phyloP scores from a whole-genome alignment of 1,140 invertebrate genomes.

The Hydropsyche tenuis region DNA sequence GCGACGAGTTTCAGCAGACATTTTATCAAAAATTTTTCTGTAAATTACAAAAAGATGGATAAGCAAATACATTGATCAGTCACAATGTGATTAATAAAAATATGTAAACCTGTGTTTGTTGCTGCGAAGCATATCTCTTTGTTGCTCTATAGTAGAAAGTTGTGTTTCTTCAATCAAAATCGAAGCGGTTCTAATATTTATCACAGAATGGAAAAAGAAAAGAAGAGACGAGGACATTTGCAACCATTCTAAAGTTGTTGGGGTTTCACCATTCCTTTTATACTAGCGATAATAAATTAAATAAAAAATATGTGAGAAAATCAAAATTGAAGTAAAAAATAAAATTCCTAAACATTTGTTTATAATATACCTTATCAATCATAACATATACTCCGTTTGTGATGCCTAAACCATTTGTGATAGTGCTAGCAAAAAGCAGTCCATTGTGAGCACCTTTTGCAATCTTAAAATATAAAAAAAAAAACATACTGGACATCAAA shows the following conservation, averaged over 20 bases:
- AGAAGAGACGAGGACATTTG: constrained; percentile 55
- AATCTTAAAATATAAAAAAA: background rate
- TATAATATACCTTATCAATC: background rate
- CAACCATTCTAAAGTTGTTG: constrained; percentile 49
- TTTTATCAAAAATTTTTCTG: constrained; percentile 48
- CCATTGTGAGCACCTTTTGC: background rate
- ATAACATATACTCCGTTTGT: constrained; percentile 28
- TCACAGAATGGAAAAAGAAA: constrained; percentile 56
- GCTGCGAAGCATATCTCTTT: constrained; percentile 41
- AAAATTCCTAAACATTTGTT: too few species aligned
- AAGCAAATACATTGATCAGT: background rate
- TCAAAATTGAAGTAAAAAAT: too few species aligned
- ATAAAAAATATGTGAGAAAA: too few species aligned
- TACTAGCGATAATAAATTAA: constrained; percentile 36
- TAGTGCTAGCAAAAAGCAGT: background rate
- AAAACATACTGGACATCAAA: too few species aligned
- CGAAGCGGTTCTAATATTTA: constrained; percentile 53
- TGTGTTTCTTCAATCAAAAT: constrained; percentile 55
- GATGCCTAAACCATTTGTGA: constrained; percentile 37
- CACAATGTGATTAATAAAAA: constrained; percentile 9
- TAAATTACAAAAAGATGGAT: background rate
- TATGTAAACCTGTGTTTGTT: constrained; percentile 44
- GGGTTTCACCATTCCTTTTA: constrained; percentile 48
- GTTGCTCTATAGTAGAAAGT: constrained; percentile 36
- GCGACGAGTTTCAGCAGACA: constrained; percentile 46